Conservation (phyloP, 2,797 vertebrate genomes). For the Tadarida brasiliensis region DNA sequence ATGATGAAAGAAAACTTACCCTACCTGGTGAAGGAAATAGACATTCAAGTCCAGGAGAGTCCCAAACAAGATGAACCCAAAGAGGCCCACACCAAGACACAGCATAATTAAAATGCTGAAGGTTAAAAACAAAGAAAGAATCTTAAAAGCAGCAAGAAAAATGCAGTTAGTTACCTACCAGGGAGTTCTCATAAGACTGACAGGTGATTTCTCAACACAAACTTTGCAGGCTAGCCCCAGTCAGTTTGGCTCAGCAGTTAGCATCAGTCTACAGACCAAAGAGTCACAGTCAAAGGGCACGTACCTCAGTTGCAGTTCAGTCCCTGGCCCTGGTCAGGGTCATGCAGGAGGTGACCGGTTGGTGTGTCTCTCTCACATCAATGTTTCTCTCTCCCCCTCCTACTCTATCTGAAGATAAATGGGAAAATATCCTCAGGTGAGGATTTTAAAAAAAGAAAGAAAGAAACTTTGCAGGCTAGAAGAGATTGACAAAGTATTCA, state of each 20-base stretch:
- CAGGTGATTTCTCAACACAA: background rate
- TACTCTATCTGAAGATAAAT: too few species aligned
- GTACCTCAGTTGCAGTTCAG: too few species aligned
- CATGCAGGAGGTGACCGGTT: too few species aligned
- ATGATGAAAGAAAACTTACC: background rate
- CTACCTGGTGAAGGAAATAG: background rate
- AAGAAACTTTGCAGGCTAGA: background rate
- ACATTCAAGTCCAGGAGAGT: background rate
- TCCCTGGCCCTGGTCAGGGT: too few species aligned
- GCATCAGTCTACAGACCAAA: too few species aligned
- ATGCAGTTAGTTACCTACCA: background rate
- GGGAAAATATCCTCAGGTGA: too few species aligned
- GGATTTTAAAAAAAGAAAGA: too few species aligned
- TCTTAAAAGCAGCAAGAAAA: background rate
- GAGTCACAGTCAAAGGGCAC: too few species aligned
- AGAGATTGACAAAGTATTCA: background rate
- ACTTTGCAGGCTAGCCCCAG: background rate
- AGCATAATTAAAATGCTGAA: background rate
- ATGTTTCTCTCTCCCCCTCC: too few species aligned
- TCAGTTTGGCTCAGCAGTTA: too few species aligned
- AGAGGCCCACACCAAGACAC: background rate
- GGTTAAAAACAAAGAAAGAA: background rate
- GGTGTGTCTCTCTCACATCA: too few species aligned
- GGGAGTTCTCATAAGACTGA: background rate
- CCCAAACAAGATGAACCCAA: background rate